Percentiles rank a stretch among this genome's conserved stretches.
These are phyloP conservation scores for Drosophila longiperda DNA, from an alignment of 2,888 invertebrate genomes.

Conservation along the genomic window DNA sequence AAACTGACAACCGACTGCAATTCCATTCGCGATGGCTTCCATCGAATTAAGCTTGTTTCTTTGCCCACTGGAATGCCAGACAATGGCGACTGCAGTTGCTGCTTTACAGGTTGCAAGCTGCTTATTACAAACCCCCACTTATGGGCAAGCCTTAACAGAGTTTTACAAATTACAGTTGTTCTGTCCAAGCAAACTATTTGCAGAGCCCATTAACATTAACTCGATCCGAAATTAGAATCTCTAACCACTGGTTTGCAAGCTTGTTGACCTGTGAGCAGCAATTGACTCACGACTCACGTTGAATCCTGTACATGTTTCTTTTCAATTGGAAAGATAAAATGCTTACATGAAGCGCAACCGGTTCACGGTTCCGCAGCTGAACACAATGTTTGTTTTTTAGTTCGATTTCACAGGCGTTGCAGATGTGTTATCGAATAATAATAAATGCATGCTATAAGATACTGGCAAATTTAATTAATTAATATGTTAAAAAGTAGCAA, in stretches of 20 bases:
- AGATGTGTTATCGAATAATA: not conserved
- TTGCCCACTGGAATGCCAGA: slow-evolving; percentile 42
- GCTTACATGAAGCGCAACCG: not conserved
- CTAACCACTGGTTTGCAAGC: slow-evolving; percentile 2
- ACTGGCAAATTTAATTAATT: not conserved
- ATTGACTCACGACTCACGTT: slow-evolving; percentile 3
- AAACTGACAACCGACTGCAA: slow-evolving; percentile 32
- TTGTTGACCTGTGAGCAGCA: slow-evolving; percentile 17
- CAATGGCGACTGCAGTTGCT: slow-evolving; percentile 34
- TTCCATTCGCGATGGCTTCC: slow-evolving; percentile 15
- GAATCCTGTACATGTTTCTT: not conserved
- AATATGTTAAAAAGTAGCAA: not conserved
- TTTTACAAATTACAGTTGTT: slow-evolving; percentile 55
- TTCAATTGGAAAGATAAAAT: not conserved
- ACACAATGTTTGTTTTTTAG: not conserved
- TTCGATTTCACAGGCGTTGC: not conserved
- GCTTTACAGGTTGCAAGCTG: slow-evolving; percentile 22
- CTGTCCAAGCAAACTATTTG: slow-evolving; percentile 5
- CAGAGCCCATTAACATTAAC: not conserved
- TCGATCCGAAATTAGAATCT: slow-evolving; percentile 1
- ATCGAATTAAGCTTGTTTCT: slow-evolving; percentile 38
- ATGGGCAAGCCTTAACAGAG: slow-evolving; percentile 41
- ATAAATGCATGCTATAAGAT: not conserved
- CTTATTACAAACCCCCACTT: slow-evolving; percentile 61
- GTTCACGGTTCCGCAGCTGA: not conserved